Percentiles rank a stretch among this genome's conserved stretches.
Evolutionary conservation across 2,113 vertebrate genomes (phyloP).

Genomic region (Gobio gobio): DNA sequence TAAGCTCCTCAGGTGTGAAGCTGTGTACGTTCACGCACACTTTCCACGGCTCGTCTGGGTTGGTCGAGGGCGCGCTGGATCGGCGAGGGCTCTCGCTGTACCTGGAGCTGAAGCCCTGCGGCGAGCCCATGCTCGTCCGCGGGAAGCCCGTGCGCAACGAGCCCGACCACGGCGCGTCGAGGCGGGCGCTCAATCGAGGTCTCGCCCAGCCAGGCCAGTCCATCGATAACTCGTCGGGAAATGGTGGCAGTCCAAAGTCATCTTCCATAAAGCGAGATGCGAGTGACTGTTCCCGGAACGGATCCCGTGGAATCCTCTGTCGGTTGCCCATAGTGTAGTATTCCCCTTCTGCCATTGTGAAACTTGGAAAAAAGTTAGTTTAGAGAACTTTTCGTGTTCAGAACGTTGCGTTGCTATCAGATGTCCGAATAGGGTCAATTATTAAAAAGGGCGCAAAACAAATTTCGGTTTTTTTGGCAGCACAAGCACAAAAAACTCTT

Average conservation of each 20-base stretch:
- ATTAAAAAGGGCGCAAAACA: neutral
- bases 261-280: conserved; percentile 90
- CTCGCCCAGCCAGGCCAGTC: conserved; percentile 95
- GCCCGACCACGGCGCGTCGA: conserved; percentile 81
- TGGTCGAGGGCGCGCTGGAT: conserved; percentile 72
- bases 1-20: conserved; percentile 91
- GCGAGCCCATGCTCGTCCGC: conserved; percentile 74
- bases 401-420: neutral
- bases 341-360: conserved; percentile 91
- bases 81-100: conserved; percentile 81
- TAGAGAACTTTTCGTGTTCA: neutral
- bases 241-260: conserved; percentile 90
- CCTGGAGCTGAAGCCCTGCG: conserved; percentile 75
- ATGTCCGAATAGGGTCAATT: neutral
- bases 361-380: neutral
- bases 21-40: conserved; percentile 99
- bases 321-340: conserved; percentile 79
- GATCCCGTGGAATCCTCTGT: conserved; percentile 84
- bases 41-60: conserved; percentile 92
- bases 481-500: neutral
- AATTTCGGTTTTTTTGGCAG: neutral
- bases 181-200: conserved; percentile 83
- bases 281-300: conserved; percentile 87
- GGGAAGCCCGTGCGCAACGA: conserved; percentile 83
- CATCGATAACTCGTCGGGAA: conserved; percentile 87